Percentiles rank a stretch among this genome's conserved stretches.
phyloP scores from a whole-genome alignment of 2,888 invertebrate species.

The Leptopilina syphax region DNA sequence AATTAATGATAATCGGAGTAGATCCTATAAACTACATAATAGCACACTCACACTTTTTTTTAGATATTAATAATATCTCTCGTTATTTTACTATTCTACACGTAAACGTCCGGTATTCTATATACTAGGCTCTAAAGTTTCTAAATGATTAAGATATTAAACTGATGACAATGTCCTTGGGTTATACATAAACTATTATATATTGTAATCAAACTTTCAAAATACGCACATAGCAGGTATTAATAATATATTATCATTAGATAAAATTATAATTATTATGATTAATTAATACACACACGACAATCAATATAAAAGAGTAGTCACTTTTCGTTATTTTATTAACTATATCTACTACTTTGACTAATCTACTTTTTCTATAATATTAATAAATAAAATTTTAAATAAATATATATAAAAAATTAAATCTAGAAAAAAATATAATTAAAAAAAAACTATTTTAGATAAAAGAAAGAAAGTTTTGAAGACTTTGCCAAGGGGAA shows the following conservation, averaged over 20 bases:
- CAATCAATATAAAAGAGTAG: conserved; percentile 58
- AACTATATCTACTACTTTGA: conserved; percentile 52
- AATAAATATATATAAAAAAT: too few species aligned
- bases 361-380: too few species aligned
- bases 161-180: conserved; percentile 51
- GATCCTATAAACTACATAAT: conserved; percentile 41
- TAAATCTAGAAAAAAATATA: conserved; percentile 20
- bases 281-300: conserved; percentile 59
- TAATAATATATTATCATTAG: conserved; percentile 1
- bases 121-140: conserved; percentile 53
- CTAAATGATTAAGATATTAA: conserved; percentile 57
- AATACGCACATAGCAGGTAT: conserved; percentile 57
- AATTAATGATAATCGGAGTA: conserved; percentile 35
- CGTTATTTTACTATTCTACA: conserved; percentile 56
- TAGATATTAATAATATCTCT: conserved; percentile 35
- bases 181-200: conserved; percentile 34
- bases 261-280: not conserved
- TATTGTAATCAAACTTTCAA: conserved; percentile 48
- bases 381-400: too few species aligned
- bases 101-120: conserved; percentile 57
- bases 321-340: conserved; percentile 64
- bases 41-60: conserved; percentile 45
- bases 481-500: conserved; percentile 38
- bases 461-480: too few species aligned
- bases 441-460: not conserved